These are phyloP conservation scores for Oligia strigilis DNA, from an alignment of 2,888 invertebrate genomes.

Conservation along the genomic window DNA sequence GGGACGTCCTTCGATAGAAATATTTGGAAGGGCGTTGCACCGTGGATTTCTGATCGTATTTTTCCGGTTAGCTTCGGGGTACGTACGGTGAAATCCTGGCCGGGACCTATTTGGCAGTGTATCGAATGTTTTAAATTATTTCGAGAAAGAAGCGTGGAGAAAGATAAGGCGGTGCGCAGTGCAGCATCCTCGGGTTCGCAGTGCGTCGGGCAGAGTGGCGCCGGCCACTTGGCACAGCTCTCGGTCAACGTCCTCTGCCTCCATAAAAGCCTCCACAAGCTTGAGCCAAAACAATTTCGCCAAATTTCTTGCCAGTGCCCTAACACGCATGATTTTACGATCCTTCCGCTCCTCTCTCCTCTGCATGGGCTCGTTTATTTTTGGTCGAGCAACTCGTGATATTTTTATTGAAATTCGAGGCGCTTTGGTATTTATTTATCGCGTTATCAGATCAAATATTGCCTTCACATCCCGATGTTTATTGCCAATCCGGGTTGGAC, in stretches of 20 bases:
- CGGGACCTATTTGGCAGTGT: conserved; percentile 83
- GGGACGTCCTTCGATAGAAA: conserved; percentile 73
- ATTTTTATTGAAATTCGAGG: conserved; percentile 83
- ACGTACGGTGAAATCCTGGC: conserved; percentile 54
- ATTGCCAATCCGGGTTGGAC: conserved; percentile 67
- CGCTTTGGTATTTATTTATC: conserved; percentile 79
- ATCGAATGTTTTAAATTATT: conserved; percentile 83
- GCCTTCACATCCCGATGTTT: conserved; percentile 73
- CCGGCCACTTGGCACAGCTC: conserved; percentile 87
- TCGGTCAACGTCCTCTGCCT: conserved; percentile 88
- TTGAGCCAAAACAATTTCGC: conserved; percentile 89
- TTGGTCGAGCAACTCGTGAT: conserved; percentile 73
- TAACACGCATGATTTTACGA: conserved; percentile 88
- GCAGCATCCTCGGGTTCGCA: conserved; percentile 84
- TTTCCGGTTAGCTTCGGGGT: conserved; percentile 58
- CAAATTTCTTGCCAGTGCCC: conserved; percentile 87
- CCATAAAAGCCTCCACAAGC: conserved; percentile 87
- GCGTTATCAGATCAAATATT: conserved; percentile 81
- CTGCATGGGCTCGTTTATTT: conserved; percentile 80
- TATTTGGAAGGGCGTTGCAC: conserved; percentile 68
- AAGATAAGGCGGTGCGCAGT: conserved; percentile 85
- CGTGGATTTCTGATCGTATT: conserved; percentile 55
- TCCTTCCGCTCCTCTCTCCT: conserved; percentile 76
- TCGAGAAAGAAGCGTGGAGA: conserved; percentile 76
- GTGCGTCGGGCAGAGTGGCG: conserved; percentile 88